phyloP scores from a whole-genome alignment of 2,888 invertebrate species.

The Eristalinus sepulchralis region DNA sequence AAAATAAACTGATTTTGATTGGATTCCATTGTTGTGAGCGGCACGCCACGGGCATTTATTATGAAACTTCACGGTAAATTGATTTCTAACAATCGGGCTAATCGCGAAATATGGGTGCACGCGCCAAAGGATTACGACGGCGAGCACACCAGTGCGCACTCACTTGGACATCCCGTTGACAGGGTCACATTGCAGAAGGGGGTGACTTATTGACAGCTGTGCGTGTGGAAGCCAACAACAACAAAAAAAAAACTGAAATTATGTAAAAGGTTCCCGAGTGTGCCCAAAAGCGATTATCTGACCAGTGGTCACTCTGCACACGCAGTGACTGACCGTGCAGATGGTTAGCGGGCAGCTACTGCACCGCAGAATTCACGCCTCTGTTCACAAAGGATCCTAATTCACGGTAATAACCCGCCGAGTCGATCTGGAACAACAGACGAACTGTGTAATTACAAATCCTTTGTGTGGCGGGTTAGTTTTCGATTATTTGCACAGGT shows the following conservation, averaged over 20 bases:
- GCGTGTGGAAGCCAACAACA: not conserved
- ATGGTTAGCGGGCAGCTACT: constrained; percentile 12
- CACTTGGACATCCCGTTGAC: constrained; percentile 66
- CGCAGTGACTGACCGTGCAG: constrained; percentile 24
- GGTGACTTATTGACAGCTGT: constrained; percentile 69
- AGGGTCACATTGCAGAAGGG: constrained; percentile 62
- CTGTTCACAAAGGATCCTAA: constrained; percentile 61
- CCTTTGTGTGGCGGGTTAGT: constrained; percentile 45
- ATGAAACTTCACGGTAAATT: constrained; percentile 69
- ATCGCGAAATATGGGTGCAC: constrained; percentile 61
- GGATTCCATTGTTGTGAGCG: constrained; percentile 57
- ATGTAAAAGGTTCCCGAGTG: constrained; percentile 35
- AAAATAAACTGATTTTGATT: constrained; percentile 63
- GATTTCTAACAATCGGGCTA: constrained; percentile 62
- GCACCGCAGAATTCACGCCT: constrained; percentile 52
- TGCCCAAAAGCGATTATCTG: constrained; percentile 57
- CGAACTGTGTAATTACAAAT: constrained; percentile 57
- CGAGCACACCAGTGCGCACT: constrained; percentile 19
- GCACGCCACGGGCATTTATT: constrained; percentile 51
- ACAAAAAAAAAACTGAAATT: constrained; percentile 18
- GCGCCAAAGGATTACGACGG: constrained; percentile 62
- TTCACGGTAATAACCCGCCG: constrained; percentile 32
- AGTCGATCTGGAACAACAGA: constrained; percentile 33
- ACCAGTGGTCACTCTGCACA: constrained; percentile 14
- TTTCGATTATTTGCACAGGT: constrained; percentile 47